Evolutionary conservation across 2,797 vertebrate species (phyloP), one percentile per base, ranked within the genome.

Genomic region (Menidia menidia): DNA sequence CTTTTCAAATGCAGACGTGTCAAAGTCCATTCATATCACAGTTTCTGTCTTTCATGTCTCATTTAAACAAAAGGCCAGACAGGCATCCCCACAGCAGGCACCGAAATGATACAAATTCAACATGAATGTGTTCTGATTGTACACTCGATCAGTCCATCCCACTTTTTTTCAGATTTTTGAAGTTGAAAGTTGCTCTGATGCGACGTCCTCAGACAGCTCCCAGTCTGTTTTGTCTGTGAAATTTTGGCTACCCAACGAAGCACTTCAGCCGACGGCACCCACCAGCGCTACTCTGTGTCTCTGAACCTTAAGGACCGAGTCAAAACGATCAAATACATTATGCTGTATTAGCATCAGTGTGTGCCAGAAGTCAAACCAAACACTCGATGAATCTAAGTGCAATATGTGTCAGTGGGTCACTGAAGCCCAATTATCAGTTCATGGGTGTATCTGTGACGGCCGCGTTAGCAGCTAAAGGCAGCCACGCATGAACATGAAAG

Each of bases 281-380:
- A 54, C 44, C 35, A 60, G 64, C 19, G 55, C 55, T 44, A 57
- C 53, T 68, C 56, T 72, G 39, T 63, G 54, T 50, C 59, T 57
- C 45, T 33, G 6, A 73, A 45, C 80, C 82, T 77, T 13, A 55
- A 69, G 78, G 80, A 79, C 51, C n/a, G 10, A 57, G 43, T 73
- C 53, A 47, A 68, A 68, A 82, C 79, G 68, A 87, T 87, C 80
- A 73, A 87, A 57, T 71, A 78, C 45, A 60, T 77, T 71, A 66
- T 16, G 6, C 58, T 62, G 35, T 52, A 77, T 87, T 75, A 78
- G 19, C 50, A 73, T 84, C 80, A 57, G 48, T 64, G 64, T 70
- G 31, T 50, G 57, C 35, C 61, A 30, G 52, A 71, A 83, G 71
- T 65, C 30, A 50, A 75, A 35, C 71, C 14, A 56, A 75, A 64